Conservation (phyloP, 2,797 vertebrate species). For the Natrix natrix region DNA sequence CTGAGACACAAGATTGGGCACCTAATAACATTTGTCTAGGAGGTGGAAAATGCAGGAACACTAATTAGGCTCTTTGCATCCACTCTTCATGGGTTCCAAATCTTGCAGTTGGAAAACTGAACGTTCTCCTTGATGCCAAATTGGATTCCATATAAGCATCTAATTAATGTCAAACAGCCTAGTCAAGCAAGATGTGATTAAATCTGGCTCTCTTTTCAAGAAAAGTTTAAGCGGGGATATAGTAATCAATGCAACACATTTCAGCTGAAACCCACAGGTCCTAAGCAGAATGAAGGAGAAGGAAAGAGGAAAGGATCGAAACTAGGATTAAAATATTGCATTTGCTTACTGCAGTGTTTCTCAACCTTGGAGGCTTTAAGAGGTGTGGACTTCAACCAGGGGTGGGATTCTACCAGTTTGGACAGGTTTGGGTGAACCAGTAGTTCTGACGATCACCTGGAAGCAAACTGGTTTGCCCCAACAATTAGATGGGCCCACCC, state of each 20-base stretch:
- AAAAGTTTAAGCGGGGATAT: slow-evolving; percentile 22
- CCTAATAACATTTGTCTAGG: slow-evolving; percentile 68
- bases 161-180: slow-evolving; percentile 72
- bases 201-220: slow-evolving; percentile 51
- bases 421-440: too few species aligned
- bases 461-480: too few species aligned
- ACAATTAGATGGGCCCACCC: too few species aligned
- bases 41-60: slow-evolving; percentile 67
- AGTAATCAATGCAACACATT: slow-evolving; percentile 38
- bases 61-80: slow-evolving; percentile 72
- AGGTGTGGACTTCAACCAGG: neutral
- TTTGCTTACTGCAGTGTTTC: neutral
- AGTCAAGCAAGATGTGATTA: slow-evolving; percentile 58
- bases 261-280: neutral
- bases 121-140: slow-evolving; percentile 65
- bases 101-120: slow-evolving; percentile 62
- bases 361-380: neutral
- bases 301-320: neutral
- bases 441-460: too few species aligned
- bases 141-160: slow-evolving; percentile 67
- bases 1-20: slow-evolving; percentile 58
- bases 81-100: slow-evolving; percentile 58
- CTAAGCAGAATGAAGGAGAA: neutral
- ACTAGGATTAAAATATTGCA: neutral
- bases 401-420: too few species aligned